Evolutionary conservation across 2,797 vertebrate species (phyloP), one percentile per base, ranked within the genome.

Genomic region (Taenioides sp.): DNA sequence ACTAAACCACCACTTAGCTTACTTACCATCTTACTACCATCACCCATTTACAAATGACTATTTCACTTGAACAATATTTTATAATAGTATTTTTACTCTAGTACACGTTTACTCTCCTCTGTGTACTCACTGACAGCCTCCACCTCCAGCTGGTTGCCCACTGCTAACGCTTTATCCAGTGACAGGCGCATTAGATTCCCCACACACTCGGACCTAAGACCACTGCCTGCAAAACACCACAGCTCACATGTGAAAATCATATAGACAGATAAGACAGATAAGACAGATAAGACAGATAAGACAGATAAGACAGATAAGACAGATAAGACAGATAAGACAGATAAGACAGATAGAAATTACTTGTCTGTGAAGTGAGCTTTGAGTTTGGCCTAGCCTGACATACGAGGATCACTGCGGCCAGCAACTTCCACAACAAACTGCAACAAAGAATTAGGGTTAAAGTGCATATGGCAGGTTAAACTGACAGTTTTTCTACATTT

Each of bases 101-200:
- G 43, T 47, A 47, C 14, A 47, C 4, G 16, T 16, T 37, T 47
- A 16, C 3, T 2, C 12, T 47, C 43, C 43, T 17, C 14, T 58
- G 55, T 22, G 52, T 27, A 90, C 94, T 91, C 77, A 95, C 94
- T 92, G 65, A 93, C 40, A 0, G 89, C 93, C 65, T 93, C 92
- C 43, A 95, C 87, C 75, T 93, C 88, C 5, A 95, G 87, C 27
- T 87, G 80, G 70, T 88, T 92, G 69, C 93, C 93, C 75, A 87
- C 77, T 61, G 91, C 86, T 2, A 94, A 62, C 63, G 88, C 88
- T 62, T 90, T 74, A 14, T 93, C 90, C 74, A 94, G 31, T 0
- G 79, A 87, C 27, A 95, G 64, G 68, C 84, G 91, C 87, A 94
- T 88, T 4, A 92, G 71, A 78, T 89, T 93, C 22, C 84, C 93